Evolutionary conservation across 2,888 invertebrate species (phyloP), one percentile per base, ranked within the genome.

Genomic region (Mimachlamys varia): DNA sequence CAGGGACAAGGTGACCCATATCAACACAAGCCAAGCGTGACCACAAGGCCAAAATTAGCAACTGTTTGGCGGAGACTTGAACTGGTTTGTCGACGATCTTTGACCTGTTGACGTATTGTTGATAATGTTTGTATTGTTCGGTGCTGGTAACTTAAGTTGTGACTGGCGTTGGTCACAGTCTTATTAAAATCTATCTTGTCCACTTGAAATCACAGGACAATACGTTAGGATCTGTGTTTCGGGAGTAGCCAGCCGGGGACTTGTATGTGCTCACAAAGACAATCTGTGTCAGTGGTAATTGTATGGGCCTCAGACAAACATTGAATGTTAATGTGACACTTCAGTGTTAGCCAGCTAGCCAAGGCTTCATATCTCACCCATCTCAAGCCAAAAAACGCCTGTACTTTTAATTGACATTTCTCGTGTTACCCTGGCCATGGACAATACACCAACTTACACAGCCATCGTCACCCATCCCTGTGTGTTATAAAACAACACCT

Each of bases 1-100:
- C 76, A 76, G 76, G 76, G 76, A 76, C 76, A 76, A 76, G 76
- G 76, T 76, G 76, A 76, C 76, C 76, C 76, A 76, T 76, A 76
- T 76, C 76, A 76, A 27, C 76, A 76, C 33, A 76, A 76, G 76
- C 33, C 76, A 76, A 76, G 76, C 76, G 76, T 76, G 27, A 76
- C 76, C 76, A 76, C 33, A 27, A 76, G 76, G 76, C 76, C 76
- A 76, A 76, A 76, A 76, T 27, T 76, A 76, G 76, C 76, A 76
- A 76, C 76, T 76, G 27, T 76, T 33, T 76, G 33, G 76, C 33
- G 2, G 76, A 33, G 76, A 76, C 62, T 4, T 76, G 27, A 76
- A 76, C 62, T 76, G 62, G 62, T 76, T 76, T 76, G 76, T 76
- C 12, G 76, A 0, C 33, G 76, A 76, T 76, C 76, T 76, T 33